Conservation (phyloP, 2,888 invertebrate species). For the Melieria crassipennis region DNA sequence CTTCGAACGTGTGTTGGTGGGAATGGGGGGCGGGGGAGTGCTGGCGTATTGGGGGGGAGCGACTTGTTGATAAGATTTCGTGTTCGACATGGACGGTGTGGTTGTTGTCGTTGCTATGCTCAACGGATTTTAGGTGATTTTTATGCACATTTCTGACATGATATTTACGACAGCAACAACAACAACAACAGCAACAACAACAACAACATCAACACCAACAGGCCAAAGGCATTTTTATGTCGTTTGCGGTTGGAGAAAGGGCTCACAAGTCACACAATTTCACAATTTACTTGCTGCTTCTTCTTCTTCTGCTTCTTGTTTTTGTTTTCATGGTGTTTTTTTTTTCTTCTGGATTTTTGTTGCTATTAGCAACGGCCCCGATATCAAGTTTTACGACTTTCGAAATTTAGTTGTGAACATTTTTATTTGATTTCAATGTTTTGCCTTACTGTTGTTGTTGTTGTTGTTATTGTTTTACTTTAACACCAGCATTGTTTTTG, state of each 20-base stretch:
- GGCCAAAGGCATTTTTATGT: too few relatives aligned
- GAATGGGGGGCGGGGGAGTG: too few relatives aligned
- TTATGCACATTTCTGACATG: slow-evolving; percentile 53
- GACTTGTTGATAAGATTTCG: slow-evolving; percentile 30
- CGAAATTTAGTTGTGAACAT: slow-evolving; percentile 28
- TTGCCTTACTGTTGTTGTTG: slow-evolving; percentile 19
- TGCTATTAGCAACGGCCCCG: too few relatives aligned
- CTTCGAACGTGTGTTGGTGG: slow-evolving; percentile 8
- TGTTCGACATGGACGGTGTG: slow-evolving; percentile 23
- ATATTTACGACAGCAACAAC: slow-evolving; percentile 40
- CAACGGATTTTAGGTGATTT: slow-evolving; percentile 53
- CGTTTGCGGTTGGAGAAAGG: slow-evolving; percentile 13
- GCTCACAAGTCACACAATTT: slow-evolving; percentile 11
- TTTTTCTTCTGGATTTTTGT: too few relatives aligned
- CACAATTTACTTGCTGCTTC: slow-evolving; percentile 23
- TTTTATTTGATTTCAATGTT: background rate
- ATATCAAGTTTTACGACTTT: slow-evolving; percentile 20
- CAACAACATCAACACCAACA: slow-evolving; percentile 41
- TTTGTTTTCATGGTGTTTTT: background rate
- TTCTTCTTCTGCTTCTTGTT: slow-evolving; percentile 8
- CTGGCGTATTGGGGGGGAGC: background rate
- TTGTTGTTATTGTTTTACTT: slow-evolving; percentile 7
- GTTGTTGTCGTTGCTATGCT: slow-evolving; percentile 39
- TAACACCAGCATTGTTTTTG: slow-evolving; percentile 12
- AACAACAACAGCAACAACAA: slow-evolving; percentile 46